These are phyloP conservation scores for Ctena decussata DNA, from an alignment of 2,888 invertebrate genomes.

Conservation along the genomic window DNA sequence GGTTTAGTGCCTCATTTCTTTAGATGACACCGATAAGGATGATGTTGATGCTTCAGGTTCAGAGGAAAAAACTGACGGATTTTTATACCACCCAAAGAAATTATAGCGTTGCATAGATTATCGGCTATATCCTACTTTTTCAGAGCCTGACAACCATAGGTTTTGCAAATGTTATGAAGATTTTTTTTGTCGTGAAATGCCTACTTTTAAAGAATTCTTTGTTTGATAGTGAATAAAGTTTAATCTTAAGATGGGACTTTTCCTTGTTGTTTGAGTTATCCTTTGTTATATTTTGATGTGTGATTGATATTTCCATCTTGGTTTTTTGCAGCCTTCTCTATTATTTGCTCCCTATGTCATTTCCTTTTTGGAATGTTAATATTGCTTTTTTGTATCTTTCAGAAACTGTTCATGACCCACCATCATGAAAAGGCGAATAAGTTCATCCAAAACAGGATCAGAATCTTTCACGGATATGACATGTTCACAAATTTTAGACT, in stretches of 20 bases:
- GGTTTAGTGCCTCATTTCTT: no score
- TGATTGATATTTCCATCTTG: conserved; percentile 17
- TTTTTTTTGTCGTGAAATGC: background rate
- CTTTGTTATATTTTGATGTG: conserved; percentile 9
- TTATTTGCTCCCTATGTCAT: conserved; percentile 44
- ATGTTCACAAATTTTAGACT: background rate
- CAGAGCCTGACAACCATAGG: background rate
- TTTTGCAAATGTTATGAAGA: background rate
- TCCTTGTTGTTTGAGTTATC: conserved; percentile 29
- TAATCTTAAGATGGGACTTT: conserved; percentile 33
- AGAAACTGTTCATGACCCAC: conserved; percentile 43
- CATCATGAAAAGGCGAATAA: conserved; percentile 30
- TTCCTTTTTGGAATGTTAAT: conserved; percentile 25
- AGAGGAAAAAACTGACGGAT: background rate
- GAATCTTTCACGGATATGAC: background rate
- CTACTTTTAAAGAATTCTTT: background rate
- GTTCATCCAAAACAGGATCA: conserved; percentile 13
- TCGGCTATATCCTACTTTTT: background rate
- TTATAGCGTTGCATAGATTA: background rate
- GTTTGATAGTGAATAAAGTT: conserved; percentile 6
- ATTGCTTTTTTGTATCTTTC: conserved; percentile 38
- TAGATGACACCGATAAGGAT: no score
- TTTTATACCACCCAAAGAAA: background rate
- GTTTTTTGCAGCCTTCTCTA: background rate
- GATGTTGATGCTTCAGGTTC: no score